Evolutionary conservation across 2,888 invertebrate genomes (phyloP).

Genomic region (Xestia ashworthii): DNA sequence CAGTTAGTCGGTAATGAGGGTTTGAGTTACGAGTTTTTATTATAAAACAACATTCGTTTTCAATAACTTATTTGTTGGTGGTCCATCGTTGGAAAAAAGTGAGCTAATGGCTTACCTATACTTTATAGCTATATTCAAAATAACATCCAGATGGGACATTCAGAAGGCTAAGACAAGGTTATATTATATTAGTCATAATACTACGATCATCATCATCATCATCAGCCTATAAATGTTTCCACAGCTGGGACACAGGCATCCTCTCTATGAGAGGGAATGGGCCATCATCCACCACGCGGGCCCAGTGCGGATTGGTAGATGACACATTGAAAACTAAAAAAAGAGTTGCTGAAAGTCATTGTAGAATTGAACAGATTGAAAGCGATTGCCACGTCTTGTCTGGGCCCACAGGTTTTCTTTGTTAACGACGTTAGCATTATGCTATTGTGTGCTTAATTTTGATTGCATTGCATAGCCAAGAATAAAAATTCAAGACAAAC

Average conservation of each 20-base stretch:
- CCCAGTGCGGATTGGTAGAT: too few relatives aligned
- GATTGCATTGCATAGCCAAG: too few relatives aligned
- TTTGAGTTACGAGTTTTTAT: conserved; percentile 19
- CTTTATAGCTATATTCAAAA: neutral
- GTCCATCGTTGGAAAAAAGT: neutral
- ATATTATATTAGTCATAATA: neutral
- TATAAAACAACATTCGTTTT: conserved; percentile 4
- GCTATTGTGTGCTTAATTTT: too few relatives aligned
- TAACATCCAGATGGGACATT: neutral
- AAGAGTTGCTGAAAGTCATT: neutral
- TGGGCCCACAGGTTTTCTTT: neutral
- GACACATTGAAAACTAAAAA: neutral
- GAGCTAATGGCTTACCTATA: neutral
- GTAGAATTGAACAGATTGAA: neutral
- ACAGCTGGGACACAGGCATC: too few relatives aligned
- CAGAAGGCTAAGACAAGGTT: neutral
- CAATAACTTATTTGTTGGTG: neutral
- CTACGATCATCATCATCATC: neutral
- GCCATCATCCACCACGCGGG: too few relatives aligned
- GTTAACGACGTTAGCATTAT: neutral
- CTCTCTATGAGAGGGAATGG: too few relatives aligned
- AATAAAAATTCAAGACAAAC: neutral
- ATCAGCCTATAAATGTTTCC: too few relatives aligned
- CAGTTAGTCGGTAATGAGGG: conserved; percentile 24
- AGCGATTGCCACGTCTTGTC: neutral